Base-by-base conservation (phyloP, 2,888 invertebrate species). In the Cynaeus angustus region DNA sequence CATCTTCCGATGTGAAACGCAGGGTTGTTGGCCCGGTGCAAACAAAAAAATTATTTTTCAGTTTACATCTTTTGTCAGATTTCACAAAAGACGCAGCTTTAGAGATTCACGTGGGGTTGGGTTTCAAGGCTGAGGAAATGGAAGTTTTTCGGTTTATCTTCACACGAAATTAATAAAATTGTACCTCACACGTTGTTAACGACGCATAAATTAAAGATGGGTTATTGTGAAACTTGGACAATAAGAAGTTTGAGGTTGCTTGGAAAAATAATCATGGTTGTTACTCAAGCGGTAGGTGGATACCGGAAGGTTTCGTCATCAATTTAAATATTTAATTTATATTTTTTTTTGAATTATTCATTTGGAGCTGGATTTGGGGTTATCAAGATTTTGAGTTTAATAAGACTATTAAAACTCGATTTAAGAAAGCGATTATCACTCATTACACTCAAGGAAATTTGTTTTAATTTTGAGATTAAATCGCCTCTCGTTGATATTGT, bases 31-130 rank as follows among this genome's bases (percentile, higher is more conserved):
- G 61, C 48, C 37, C 43, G 12, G 26, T 12, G 13, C 37, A 48
- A 61, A 62, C 62, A 62, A 62, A 62, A 56, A 62, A 62, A 62
- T 59, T 46, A 48, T 46, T 59, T 59, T 46, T 59, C 61, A 38
- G 61, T 61, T 61, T 61, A 33, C 48, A 3, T 50, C 48, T 48
- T 61, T 13, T 61, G 61, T 61, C 16, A 33, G 41, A 37, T 33
- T 59, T 59, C 45, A n/a, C 21, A 43, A n/a, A 46, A 43, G 43
- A 38, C 28, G 53, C 12, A 55, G 41, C 37, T 55, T 58, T 43
- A 41, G 43, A 12, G 9, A 10, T 10, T 28, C 41, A 41, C 41
- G 41, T 41, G 41, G 41, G 41, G 41, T 41, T 41, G 41, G 2
- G 1, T 41, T 12, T 3, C 41, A 41, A 41, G 41, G 41, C 10